These are phyloP conservation scores for Meriones psammophilus DNA, from an alignment of 2,797 vertebrate genomes.

Conservation along the genomic window DNA sequence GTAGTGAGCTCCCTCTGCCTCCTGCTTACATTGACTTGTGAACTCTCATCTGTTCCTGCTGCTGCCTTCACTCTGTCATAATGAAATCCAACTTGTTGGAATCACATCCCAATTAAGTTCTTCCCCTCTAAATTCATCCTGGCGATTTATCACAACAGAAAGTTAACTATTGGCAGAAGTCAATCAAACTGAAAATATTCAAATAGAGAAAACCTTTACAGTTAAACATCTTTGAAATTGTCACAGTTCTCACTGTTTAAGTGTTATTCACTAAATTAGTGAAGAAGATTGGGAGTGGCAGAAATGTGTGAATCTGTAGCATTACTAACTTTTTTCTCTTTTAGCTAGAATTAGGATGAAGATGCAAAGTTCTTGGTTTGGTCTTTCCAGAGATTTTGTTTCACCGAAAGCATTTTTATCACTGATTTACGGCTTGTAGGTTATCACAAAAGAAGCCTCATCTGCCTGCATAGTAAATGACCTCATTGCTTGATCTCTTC, in stretches of 20 bases:
- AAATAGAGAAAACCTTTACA: constrained; percentile 72
- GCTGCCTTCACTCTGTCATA: background rate
- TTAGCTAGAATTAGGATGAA: background rate
- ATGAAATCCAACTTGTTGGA: background rate
- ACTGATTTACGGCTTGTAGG: background rate
- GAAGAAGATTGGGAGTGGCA: constrained; percentile 47
- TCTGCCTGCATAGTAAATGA: constrained; percentile 2
- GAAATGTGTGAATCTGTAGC: constrained; percentile 5
- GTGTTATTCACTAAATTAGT: constrained; percentile 75
- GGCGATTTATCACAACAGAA: background rate
- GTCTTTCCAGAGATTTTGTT: background rate
- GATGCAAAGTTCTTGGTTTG: background rate
- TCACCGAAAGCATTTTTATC: constrained; percentile 36
- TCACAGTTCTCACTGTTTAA: constrained; percentile 66
- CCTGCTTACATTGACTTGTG: background rate
- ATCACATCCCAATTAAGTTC: background rate
- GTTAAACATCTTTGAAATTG: constrained; percentile 75
- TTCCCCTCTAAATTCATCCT: background rate
- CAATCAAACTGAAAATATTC: background rate
- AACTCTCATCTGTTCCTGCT: too few species aligned
- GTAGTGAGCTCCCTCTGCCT: background rate
- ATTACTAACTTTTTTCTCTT: background rate
- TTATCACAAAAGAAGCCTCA: background rate
- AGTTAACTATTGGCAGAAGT: background rate
- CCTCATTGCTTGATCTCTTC: background rate